Evolutionary conservation across 2,888 invertebrate genomes (phyloP), one percentile per base, ranked within the genome.

Genomic region (Pardosa pseudoannulata): DNA sequence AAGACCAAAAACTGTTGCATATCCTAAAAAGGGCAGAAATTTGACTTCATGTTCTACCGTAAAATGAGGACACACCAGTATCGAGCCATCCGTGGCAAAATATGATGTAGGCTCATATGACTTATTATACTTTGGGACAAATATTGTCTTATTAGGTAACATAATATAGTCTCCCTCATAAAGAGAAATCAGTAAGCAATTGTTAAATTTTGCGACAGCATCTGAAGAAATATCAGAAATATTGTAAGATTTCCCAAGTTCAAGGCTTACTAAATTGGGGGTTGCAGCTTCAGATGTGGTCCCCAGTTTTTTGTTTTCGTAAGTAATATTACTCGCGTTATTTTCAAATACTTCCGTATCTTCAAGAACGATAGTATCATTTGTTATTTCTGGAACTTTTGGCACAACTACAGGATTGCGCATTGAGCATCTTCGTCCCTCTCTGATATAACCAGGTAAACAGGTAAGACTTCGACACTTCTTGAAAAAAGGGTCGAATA

Each of bases 401-500:
- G 71, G 27, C 16, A n/a, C 13, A 7, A 27, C 19, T n/a, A 32
- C 11, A 11, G 13, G 3, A 56, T 19, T 73, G 0, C 36, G 67
- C 7, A 65, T 1, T 64, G 89, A 89, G 81, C 91, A 91, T 36
- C 89, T 88, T 3, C 90, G 91, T 50, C 90, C 89, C 13, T 89
- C 85, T 88, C 90, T 90, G 0, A 89, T 89, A 76, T 90, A 90
- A 11, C 90, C 90, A n/a, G 88, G 86, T 41, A 89, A 90, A 83
- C 91, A 91, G 5, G 92, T 89, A 1, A 92, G 91, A 56, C 91
- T 90, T 16, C 92, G 90, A 87, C 93, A 93, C 73, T 90, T 91
- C 81, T 91, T 91, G 89, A 91, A 91, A 89, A 93, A 93, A 2
- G 92, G 92, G 89, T 93, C 93, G 89, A 91, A 93, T 16, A 92